Percentiles rank a stretch among this genome's conserved stretches.
These are phyloP conservation scores for Cydia amplana DNA, from an alignment of 1,140 invertebrate genomes.

Conservation along the genomic window DNA sequence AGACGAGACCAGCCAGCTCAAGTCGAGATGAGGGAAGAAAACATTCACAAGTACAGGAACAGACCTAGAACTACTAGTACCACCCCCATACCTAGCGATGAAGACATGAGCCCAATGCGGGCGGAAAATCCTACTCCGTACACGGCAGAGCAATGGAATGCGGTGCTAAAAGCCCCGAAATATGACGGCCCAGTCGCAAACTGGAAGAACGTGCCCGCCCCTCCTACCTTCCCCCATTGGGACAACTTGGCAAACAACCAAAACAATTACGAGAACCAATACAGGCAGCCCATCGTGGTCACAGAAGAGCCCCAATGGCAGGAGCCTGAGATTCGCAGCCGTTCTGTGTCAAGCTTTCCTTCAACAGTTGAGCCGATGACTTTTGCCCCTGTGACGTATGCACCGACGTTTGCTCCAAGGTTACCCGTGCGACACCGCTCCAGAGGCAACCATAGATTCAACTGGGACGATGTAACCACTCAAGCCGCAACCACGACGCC, in stretches of 20 bases:
- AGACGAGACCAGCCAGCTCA: slow-evolving; percentile 43
- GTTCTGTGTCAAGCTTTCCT: not conserved
- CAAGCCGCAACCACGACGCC: not conserved
- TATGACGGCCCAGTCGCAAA: not conserved
- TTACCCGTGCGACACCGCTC: not conserved
- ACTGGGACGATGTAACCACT: slow-evolving; percentile 34
- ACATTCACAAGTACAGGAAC: slow-evolving; percentile 47
- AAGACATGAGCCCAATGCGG: slow-evolving; percentile 29
- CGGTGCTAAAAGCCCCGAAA: not conserved
- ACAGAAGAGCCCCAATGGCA: not conserved
- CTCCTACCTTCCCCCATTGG: slow-evolving; percentile 1
- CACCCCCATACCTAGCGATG: slow-evolving; percentile 35
- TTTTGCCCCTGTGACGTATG: not conserved
- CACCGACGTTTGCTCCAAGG: not conserved
- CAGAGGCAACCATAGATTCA: slow-evolving; percentile 42
- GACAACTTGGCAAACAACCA: slow-evolving; percentile 5
- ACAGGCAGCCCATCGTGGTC: slow-evolving; percentile 11
- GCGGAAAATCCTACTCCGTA: not conserved
- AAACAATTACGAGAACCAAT: slow-evolving; percentile 29
- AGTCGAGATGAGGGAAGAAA: slow-evolving; percentile 47
- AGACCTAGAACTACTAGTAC: slow-evolving; percentile 36
- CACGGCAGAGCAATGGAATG: slow-evolving; percentile 20
- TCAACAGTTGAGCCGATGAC: not conserved
- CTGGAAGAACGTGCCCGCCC: slow-evolving; percentile 20
- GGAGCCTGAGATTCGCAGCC: not conserved